Conservation (phyloP, 2,113 vertebrate genomes). For the Brachypodius melanocephalos region DNA sequence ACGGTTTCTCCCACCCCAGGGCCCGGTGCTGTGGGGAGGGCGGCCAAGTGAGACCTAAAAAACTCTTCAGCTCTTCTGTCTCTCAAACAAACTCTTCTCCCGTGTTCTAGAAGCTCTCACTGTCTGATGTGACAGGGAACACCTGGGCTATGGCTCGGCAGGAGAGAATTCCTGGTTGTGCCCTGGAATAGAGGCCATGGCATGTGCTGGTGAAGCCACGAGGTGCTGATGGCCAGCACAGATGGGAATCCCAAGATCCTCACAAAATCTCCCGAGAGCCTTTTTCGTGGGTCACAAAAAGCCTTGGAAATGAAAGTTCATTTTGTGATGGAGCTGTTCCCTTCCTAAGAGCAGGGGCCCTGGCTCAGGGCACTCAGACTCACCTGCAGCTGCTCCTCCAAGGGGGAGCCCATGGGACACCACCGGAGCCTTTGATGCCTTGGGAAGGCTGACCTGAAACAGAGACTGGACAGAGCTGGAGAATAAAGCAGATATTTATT, state of each 20-base stretch:
- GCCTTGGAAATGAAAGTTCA: background rate
- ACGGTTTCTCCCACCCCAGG: accelerated
- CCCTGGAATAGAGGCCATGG: background rate
- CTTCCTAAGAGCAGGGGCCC: background rate
- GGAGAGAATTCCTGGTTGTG: background rate
- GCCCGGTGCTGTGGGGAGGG: accelerated
- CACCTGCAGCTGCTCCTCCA: accelerated
- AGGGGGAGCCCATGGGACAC: background rate
- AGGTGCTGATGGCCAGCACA: background rate
- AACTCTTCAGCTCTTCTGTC: background rate
- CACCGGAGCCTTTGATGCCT: background rate
- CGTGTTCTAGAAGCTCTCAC: background rate
- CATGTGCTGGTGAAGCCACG: accelerated
- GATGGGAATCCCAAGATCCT: background rate
- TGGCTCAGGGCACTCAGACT: accelerated
- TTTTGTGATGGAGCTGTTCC: background rate
- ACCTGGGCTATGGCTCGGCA: accelerated
- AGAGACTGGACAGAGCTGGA: background rate
- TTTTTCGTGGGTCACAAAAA: background rate
- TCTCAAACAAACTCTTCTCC: background rate
- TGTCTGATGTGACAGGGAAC: background rate
- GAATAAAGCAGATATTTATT: background rate
- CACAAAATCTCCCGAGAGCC: background rate
- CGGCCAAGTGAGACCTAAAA: accelerated
- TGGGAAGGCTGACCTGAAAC: background rate